Evolutionary conservation across 2,797 vertebrate species (phyloP).

Genomic region (Lithobates sylvaticus): DNA sequence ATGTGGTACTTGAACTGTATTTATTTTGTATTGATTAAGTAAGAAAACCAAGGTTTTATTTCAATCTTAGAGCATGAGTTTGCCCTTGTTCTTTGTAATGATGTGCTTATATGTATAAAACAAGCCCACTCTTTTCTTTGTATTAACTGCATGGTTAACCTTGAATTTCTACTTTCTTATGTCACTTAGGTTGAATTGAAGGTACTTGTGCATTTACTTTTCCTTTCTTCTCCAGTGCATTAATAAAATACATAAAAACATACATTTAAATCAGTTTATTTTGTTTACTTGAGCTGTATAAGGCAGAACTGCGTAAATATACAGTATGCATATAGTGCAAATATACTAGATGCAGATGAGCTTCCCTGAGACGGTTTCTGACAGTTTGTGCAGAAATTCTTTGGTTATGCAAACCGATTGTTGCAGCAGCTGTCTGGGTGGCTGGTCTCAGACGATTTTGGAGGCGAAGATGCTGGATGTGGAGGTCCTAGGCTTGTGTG

Average conservation of each 20-base stretch:
- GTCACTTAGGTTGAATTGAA: constrained; percentile 3
- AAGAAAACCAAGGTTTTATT: neutral
- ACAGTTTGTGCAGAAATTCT: too few species aligned
- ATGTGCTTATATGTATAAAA: constrained; percentile 1
- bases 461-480: too few species aligned
- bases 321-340: too few species aligned
- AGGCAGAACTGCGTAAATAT: neutral
- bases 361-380: too few species aligned
- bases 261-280: neutral
- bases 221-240: neutral
- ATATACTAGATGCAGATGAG: too few species aligned
- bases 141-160: neutral
- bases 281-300: neutral
- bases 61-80: neutral
- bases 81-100: constrained; percentile 3
- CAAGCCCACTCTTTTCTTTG: neutral
- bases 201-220: neutral
- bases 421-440: too few species aligned
- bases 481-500: too few species aligned
- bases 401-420: too few species aligned
- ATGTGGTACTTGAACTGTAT: too few species aligned
- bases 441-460: too few species aligned
- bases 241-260: neutral
- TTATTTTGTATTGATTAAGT: constrained; percentile 3
- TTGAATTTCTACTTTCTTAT: constrained; percentile 26